A percentile compares a stretch with the other conserved stretches of the same genome.
Evolutionary conservation across 2,888 invertebrate species (phyloP).

Genomic region (Chelonus formosanus): DNA sequence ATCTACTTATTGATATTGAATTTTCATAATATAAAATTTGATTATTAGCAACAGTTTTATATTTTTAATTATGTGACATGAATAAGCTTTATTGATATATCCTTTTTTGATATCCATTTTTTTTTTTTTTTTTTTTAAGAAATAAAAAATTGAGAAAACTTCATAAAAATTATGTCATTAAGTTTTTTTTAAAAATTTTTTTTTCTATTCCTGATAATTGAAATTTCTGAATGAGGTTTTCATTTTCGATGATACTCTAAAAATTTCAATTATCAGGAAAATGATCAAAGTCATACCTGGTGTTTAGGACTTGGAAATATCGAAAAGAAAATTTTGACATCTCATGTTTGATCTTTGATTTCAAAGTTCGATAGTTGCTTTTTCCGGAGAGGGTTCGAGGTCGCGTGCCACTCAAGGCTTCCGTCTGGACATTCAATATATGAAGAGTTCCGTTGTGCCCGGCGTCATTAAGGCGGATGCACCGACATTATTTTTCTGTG

Average conservation of each 20-base stretch:
- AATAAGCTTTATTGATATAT: too few relatives aligned
- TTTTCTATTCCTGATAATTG: background rate
- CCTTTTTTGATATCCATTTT: too few relatives aligned
- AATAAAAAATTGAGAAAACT: too few relatives aligned
- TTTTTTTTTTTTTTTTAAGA: too few relatives aligned
- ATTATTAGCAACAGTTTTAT: too few relatives aligned
- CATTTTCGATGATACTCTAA: background rate
- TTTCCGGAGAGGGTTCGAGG: conserved; percentile 26
- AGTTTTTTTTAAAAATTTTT: background rate
- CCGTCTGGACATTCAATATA: conserved; percentile 28
- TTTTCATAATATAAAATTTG: too few relatives aligned
- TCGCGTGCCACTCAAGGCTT: conserved; percentile 39
- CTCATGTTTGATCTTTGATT: conserved; percentile 33
- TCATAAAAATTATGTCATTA: too few relatives aligned
- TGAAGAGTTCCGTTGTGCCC: conserved; percentile 37
- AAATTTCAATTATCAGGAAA: background rate
- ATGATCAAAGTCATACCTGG: too few relatives aligned
- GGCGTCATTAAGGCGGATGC: conserved; percentile 41
- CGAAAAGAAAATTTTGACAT: conserved; percentile 6
- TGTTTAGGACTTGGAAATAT: conserved; percentile 7
- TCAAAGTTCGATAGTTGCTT: conserved; percentile 9
- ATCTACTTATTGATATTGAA: background rate
- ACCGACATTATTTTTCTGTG: conserved; percentile 35
- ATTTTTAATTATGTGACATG: too few relatives aligned
- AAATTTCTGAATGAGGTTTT: background rate